Conservation (phyloP, 2,888 invertebrate genomes). For the Ernsta delagoae region DNA sequence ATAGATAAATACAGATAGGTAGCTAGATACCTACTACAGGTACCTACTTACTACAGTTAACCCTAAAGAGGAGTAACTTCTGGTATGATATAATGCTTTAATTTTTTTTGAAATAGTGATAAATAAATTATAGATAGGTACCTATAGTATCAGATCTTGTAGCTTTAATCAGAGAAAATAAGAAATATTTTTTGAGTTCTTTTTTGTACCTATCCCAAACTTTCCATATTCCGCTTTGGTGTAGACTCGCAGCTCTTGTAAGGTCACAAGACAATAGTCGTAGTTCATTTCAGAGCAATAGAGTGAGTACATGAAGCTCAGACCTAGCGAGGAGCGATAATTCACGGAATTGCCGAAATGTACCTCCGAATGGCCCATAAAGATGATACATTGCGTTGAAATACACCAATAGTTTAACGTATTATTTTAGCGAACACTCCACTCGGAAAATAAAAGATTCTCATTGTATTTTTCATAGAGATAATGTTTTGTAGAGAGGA, state of each 20-base stretch:
- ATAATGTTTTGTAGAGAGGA: constrained; percentile 1
- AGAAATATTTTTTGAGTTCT: too few species aligned
- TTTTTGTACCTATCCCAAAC: too few species aligned
- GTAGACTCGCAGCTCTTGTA: constrained; percentile 13
- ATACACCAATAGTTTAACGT: constrained; percentile 70
- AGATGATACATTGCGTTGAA: constrained; percentile 68
- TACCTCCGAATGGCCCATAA: constrained; percentile 75
- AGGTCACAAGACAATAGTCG: constrained; percentile 38
- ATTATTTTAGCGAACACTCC: constrained; percentile 36
- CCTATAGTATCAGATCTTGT: too few species aligned
- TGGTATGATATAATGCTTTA: too few species aligned
- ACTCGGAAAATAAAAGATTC: constrained; percentile 31
- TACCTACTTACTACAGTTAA: too few species aligned
- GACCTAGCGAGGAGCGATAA: constrained; percentile 55
- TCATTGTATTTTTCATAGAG: constrained; percentile 25
- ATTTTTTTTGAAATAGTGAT: too few species aligned
- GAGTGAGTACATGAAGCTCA: constrained; percentile 40
- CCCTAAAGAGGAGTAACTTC: too few species aligned
- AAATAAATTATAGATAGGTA: too few species aligned
- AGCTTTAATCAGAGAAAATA: too few species aligned
- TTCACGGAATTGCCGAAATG: constrained; percentile 76
- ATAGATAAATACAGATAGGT: too few species aligned
- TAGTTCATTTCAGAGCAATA: constrained; percentile 42
- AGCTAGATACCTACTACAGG: too few species aligned
- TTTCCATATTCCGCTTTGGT: too few species aligned